These are phyloP conservation scores for Andricus grossulariae DNA, from an alignment of 1,140 invertebrate species.

Conservation along the genomic window DNA sequence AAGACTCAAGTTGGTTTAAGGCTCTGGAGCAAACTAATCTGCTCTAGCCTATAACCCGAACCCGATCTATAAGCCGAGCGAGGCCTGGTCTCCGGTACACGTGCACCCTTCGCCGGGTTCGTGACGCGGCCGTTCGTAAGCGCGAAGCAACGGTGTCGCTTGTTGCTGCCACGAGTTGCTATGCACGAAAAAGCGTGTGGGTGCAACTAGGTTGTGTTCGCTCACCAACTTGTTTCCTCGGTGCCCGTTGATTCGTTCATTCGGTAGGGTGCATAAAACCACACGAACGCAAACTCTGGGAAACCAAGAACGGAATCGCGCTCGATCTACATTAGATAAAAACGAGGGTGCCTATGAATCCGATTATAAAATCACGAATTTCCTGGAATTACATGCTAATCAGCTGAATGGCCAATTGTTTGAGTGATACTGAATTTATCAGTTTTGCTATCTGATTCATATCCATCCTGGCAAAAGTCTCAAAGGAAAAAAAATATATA, in stretches of 20 bases:
- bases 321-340: constrained; percentile 48
- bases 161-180: constrained; percentile 29
- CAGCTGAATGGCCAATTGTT: background rate
- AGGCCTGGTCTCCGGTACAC: background rate
- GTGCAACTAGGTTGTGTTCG: constrained; percentile 15
- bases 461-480: too few species aligned
- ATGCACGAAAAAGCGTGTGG: constrained; percentile 30
- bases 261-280: constrained; percentile 29
- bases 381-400: background rate
- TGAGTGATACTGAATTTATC: background rate
- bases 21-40: background rate
- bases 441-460: background rate
- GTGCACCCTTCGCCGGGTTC: constrained; percentile 4
- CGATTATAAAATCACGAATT: background rate
- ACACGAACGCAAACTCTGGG: background rate
- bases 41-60: too few species aligned
- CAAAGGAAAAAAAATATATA: too few species aligned
- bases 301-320: constrained; percentile 49
- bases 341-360: background rate
- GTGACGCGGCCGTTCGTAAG: constrained; percentile 24
- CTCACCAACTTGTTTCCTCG: background rate
- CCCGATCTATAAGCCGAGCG: too few species aligned
- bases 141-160: constrained; percentile 14
- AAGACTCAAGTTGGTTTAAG: background rate
- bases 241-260: constrained; percentile 18